Conservation (phyloP, 2,113 vertebrate genomes). For the Probosciger aterrimus region DNA sequence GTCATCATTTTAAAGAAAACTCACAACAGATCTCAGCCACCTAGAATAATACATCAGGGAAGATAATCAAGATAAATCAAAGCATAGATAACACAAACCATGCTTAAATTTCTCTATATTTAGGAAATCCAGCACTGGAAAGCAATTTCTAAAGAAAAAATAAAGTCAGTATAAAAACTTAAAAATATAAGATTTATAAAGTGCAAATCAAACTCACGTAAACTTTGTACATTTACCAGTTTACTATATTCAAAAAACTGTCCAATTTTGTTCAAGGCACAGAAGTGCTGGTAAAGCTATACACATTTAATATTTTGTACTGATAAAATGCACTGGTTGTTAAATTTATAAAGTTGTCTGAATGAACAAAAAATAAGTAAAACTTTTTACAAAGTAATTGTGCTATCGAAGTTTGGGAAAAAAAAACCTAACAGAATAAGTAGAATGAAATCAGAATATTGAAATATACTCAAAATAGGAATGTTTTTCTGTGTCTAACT, state of each 20-base stretch:
- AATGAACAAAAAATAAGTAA: background rate
- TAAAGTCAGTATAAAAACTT: background rate
- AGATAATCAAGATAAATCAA: background rate
- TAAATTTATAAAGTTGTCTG: background rate
- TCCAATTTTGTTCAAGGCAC: background rate
- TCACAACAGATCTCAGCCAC: background rate
- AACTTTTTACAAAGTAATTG: conserved; percentile 37
- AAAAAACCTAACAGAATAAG: conserved; percentile 5
- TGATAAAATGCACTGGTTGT: background rate
- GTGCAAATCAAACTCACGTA: background rate
- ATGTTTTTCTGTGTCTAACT: conserved; percentile 44
- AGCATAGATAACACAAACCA: background rate
- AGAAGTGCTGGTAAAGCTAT: background rate
- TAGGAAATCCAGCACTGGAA: background rate
- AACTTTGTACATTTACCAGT: background rate
- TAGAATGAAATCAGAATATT: conserved; percentile 27
- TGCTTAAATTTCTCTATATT: background rate
- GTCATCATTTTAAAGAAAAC: background rate
- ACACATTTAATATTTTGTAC: background rate
- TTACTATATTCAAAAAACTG: background rate
- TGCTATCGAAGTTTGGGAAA: background rate
- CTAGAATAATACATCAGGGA: background rate
- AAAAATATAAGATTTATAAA: background rate
- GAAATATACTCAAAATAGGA: conserved; percentile 55
- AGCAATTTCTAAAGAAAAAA: background rate